Conservation (phyloP, 2,797 vertebrate genomes). For the Phrynocephalus vlangalii region DNA sequence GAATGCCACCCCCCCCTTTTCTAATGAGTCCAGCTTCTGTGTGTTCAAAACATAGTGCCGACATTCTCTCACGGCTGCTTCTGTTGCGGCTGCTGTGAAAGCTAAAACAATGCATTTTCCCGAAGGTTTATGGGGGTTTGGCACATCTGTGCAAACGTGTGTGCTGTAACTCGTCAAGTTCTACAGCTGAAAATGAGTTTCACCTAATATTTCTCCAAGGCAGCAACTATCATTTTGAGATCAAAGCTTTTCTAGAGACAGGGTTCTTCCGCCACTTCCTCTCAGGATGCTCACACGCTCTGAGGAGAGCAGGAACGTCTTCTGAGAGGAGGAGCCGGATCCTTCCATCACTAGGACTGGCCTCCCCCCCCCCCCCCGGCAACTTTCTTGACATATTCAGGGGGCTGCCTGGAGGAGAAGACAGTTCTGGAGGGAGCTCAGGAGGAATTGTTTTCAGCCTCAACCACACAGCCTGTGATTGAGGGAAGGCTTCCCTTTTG, state of each 20-base stretch:
- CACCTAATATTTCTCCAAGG: constrained; percentile 15
- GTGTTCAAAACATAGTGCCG: neutral
- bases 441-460: neutral
- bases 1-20: neutral
- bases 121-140: constrained; percentile 15
- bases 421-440: neutral
- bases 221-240: constrained; percentile 23
- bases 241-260: constrained; percentile 36
- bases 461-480: neutral
- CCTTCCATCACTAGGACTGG: neutral
- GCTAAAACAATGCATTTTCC: neutral
- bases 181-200: constrained; percentile 24
- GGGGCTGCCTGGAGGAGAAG: neutral
- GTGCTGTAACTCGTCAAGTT: constrained; percentile 21
- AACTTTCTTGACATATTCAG: neutral
- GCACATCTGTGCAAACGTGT: constrained; percentile 42
- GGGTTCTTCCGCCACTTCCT: constrained; percentile 19
- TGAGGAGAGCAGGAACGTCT: neutral
- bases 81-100: neutral
- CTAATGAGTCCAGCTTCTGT: neutral
- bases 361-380: neutral
- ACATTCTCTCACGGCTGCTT: neutral
- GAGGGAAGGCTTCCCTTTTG: neutral
- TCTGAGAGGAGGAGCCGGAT: neutral
- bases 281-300: constrained; percentile 15